Percentiles rank a stretch among this genome's conserved stretches.
Evolutionary conservation across 2,113 vertebrate species (phyloP).

Genomic region (Mixornis gularis): DNA sequence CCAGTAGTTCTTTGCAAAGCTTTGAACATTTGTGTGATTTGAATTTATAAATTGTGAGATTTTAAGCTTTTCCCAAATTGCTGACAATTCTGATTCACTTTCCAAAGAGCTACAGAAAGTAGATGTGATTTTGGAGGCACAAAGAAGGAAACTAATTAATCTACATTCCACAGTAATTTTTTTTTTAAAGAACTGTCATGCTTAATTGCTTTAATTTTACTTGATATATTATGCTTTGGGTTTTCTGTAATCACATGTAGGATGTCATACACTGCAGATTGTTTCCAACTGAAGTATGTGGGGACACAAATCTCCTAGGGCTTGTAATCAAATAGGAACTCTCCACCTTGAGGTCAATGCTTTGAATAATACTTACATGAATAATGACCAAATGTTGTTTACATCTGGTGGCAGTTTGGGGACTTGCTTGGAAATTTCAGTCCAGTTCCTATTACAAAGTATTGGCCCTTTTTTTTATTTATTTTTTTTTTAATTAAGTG

Average conservation of each 20-base stretch:
- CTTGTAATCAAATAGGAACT: slow-evolving; percentile 41
- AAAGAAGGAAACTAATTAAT: slow-evolving; percentile 55
- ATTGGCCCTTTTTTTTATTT: not conserved
- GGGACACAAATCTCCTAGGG: slow-evolving; percentile 24
- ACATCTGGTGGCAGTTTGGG: slow-evolving; percentile 28
- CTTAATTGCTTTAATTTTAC: slow-evolving; percentile 49
- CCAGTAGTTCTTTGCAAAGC: slow-evolving; percentile 41
- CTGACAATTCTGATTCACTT: slow-evolving; percentile 47
- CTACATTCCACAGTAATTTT: slow-evolving; percentile 24
- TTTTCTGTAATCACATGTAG: slow-evolving; percentile 44
- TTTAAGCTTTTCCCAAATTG: slow-evolving; percentile 41
- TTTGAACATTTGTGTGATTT: slow-evolving; percentile 68
- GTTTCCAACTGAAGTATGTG: slow-evolving; percentile 49
- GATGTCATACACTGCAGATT: slow-evolving; percentile 45
- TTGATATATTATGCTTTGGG: slow-evolving; percentile 41
- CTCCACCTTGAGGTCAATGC: slow-evolving; percentile 37
- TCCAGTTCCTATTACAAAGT: not conserved
- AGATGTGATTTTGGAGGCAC: slow-evolving; percentile 37
- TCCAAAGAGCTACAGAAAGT: slow-evolving; percentile 45
- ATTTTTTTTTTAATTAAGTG: not conserved
- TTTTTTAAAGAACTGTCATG: slow-evolving; percentile 14
- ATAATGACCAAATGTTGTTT: slow-evolving; percentile 40
- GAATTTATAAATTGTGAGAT: slow-evolving; percentile 59
- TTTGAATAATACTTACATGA: slow-evolving; percentile 28
- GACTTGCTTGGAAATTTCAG: not conserved